Conservation (phyloP, 2,888 invertebrate genomes). For the Papilio protenor region DNA sequence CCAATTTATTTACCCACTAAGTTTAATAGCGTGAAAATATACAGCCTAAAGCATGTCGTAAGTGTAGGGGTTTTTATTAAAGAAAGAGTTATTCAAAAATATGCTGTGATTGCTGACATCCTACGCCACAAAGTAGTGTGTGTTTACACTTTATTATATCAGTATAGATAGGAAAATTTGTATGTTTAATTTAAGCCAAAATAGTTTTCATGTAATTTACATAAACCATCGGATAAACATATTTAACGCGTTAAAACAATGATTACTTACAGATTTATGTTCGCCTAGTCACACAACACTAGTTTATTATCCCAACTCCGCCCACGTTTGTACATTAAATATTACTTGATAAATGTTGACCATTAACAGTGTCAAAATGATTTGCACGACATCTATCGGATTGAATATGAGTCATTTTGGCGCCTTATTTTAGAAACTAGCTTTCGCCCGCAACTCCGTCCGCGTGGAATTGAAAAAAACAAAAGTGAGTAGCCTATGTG, state of each 20-base stretch:
- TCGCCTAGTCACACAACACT: slow-evolving; percentile 24
- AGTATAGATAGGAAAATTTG: too few species aligned
- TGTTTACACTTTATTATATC: too few species aligned
- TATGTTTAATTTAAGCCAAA: background rate
- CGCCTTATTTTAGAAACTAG: background rate
- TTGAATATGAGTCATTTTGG: slow-evolving; percentile 21
- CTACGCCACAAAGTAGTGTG: too few species aligned
- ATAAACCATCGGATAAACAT: background rate
- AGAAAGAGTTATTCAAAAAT: too few species aligned
- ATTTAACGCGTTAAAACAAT: slow-evolving; percentile 7
- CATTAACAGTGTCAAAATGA: slow-evolving; percentile 18
- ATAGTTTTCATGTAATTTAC: background rate
- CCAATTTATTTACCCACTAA: too few species aligned
- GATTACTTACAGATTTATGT: slow-evolving; percentile 23
- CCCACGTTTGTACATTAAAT: slow-evolving; percentile 34
- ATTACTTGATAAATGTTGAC: slow-evolving; percentile 24
- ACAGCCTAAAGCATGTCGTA: too few species aligned
- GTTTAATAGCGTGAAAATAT: too few species aligned
- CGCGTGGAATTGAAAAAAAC: too few species aligned
- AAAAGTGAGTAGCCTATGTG: too few species aligned
- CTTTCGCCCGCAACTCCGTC: too few species aligned
- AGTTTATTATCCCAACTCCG: slow-evolving; percentile 24
- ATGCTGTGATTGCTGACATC: too few species aligned
- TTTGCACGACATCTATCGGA: slow-evolving; percentile 12
- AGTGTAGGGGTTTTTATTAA: too few species aligned